Percentiles rank a stretch among this genome's conserved stretches.
Evolutionary conservation across 2,113 vertebrate species (phyloP).

Genomic region (Epinephelus fuscoguttatus): DNA sequence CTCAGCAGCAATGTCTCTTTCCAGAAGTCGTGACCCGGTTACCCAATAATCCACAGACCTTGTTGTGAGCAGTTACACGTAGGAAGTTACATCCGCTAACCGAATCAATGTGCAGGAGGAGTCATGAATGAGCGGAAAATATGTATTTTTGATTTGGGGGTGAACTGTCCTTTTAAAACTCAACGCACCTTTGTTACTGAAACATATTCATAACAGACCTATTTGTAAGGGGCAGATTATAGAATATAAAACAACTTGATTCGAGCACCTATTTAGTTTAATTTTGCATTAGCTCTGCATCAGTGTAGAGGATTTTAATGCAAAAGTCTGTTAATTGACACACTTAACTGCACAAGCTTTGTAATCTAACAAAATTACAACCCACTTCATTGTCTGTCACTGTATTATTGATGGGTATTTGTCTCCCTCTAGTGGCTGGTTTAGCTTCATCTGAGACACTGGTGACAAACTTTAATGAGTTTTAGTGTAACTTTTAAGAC

Average conservation of each 20-base stretch:
- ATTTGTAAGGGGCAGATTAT: not conserved
- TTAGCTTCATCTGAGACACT: not conserved
- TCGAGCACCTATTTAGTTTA: not conserved
- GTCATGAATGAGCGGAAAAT: no score
- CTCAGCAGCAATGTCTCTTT: no score
- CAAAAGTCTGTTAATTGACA: not conserved
- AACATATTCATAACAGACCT: not conserved
- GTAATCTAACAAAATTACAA: not conserved
- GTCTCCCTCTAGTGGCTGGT: conserved; percentile 11
- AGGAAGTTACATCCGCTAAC: no score
- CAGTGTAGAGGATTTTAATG: not conserved
- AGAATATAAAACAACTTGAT: not conserved
- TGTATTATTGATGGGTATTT: not conserved
- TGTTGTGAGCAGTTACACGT: no score
- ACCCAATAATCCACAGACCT: no score
- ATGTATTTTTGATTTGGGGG: no score
- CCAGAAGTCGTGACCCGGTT: no score
- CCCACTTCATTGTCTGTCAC: no score
- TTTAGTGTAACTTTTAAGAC: not conserved
- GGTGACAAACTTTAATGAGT: not conserved
- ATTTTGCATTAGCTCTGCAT: not conserved
- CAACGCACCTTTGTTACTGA: no score
- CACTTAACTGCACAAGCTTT: no score
- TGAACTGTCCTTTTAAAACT: no score
- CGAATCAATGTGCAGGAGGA: no score